These are phyloP conservation scores for Danio kyathit DNA, from an alignment of 2,797 vertebrate genomes.

Conservation along the genomic window DNA sequence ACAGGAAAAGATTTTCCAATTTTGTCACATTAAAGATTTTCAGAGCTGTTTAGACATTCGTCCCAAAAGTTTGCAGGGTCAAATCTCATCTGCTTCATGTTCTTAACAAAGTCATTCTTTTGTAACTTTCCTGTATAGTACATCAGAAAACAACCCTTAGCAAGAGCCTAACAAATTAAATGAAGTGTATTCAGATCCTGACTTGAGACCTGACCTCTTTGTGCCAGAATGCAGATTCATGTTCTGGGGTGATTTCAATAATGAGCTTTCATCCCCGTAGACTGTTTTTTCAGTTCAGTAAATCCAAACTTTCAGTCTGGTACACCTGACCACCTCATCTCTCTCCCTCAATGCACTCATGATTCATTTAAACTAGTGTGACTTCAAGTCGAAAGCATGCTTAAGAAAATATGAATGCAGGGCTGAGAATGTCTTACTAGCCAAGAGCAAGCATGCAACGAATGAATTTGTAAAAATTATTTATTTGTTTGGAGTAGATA, in stretches of 20 bases:
- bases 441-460: not conserved
- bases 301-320: not conserved
- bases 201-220: not conserved
- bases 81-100: not conserved
- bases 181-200: constrained; percentile 16
- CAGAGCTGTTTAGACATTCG: not conserved
- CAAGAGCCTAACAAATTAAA: not conserved
- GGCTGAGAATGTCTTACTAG: not conserved
- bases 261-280: constrained; percentile 42
- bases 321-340: not conserved
- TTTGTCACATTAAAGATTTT: too few species aligned
- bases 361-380: constrained; percentile 55
- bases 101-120: not conserved
- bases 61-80: not conserved
- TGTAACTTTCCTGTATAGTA: not conserved
- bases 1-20: too few species aligned
- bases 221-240: constrained; percentile 27
- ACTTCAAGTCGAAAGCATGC: constrained; percentile 42
- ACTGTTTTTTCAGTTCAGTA: constrained; percentile 30
- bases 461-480: too few species aligned
- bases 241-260: constrained; percentile 44
- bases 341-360: constrained; percentile 7
- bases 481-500: too few species aligned
- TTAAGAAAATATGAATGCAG: constrained; percentile 23
- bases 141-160: not conserved